Conservation (phyloP, 1,140 invertebrate genomes). For the Drosophila grimshawi region DNA sequence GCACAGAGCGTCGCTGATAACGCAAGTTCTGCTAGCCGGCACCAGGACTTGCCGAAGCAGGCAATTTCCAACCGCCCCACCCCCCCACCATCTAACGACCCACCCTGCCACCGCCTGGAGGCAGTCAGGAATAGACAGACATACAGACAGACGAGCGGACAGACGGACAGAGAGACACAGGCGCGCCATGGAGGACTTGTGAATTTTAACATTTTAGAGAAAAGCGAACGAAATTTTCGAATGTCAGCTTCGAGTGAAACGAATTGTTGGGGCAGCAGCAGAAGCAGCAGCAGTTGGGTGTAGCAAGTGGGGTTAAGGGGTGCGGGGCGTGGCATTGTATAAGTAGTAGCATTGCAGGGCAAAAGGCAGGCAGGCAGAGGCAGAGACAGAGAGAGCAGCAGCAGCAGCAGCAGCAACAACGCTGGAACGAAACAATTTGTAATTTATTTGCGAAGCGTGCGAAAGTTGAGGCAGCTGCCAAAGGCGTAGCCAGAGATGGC, state of each 20-base stretch:
- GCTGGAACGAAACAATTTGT: constrained; percentile 84
- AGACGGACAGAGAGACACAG: constrained; percentile 15
- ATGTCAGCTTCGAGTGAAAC: constrained; percentile 69
- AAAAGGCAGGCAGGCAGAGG: neutral
- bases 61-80: neutral
- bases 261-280: constrained; percentile 57
- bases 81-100: neutral
- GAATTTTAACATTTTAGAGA: constrained; percentile 84
- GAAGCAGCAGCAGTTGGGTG: neutral
- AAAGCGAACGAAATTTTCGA: constrained; percentile 76
- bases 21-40: constrained; percentile 59
- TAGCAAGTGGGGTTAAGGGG: neutral
- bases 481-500: constrained; percentile 73
- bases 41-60: constrained; percentile 11
- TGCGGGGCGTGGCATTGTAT: constrained; percentile 43
- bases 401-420: constrained; percentile 12
- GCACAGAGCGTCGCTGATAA: constrained; percentile 77
- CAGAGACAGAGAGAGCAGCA: neutral
- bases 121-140: constrained; percentile 35
- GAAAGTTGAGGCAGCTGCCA: constrained; percentile 82
- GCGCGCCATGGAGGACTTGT: constrained; percentile 53
- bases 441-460: constrained; percentile 83
- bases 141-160: neutral
- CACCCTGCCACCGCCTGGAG: constrained; percentile 6
- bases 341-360: constrained; percentile 54